Percentiles rank a stretch among this genome's conserved stretches.
phyloP scores from a whole-genome alignment of 37 sponge, comb jelly and placozoan genomes.

The Geodia barretti region DNA sequence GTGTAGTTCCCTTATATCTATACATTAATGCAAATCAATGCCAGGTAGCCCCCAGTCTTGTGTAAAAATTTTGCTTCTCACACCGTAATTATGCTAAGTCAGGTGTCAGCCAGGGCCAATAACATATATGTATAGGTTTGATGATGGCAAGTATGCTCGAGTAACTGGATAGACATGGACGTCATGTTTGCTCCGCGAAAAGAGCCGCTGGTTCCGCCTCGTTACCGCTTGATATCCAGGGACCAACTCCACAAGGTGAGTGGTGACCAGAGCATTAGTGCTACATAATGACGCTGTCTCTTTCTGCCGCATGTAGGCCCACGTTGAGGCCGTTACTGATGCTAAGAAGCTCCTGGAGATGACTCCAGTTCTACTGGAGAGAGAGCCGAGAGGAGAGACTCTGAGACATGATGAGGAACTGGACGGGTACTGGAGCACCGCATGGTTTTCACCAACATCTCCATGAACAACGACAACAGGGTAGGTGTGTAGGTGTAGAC shows the following conservation, averaged over 20 bases:
- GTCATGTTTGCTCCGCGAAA: slow-evolving; percentile 43
- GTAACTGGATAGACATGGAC: slow-evolving; percentile 68
- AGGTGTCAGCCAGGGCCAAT: too few species aligned
- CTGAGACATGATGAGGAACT: slow-evolving; percentile 58
- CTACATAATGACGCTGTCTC: neutral
- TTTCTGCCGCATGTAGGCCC: slow-evolving; percentile 38
- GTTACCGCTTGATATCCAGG: slow-evolving; percentile 66
- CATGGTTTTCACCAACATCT: slow-evolving; percentile 79
- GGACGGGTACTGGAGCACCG: slow-evolving; percentile 22
- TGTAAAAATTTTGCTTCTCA: too few species aligned
- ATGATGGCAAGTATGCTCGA: too few species aligned
- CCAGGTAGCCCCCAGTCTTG: too few species aligned
- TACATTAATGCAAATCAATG: too few species aligned
- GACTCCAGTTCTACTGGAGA: slow-evolving; percentile 64
- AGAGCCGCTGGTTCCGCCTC: slow-evolving; percentile 58
- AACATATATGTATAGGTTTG: too few species aligned
- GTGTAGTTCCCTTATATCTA: too few species aligned
- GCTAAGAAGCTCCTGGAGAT: slow-evolving; percentile 55
- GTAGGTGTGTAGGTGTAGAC: slow-evolving; percentile 17
- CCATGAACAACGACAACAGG: slow-evolving; percentile 38
- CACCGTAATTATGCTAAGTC: too few species aligned
- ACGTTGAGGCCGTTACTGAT: slow-evolving; percentile 24
- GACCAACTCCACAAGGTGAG: slow-evolving; percentile 66
- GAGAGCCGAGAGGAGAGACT: slow-evolving; percentile 38
- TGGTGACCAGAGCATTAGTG: neutral